Evolutionary conservation across 2,113 vertebrate genomes (phyloP).

Genomic region (Patagioenas fasciata): DNA sequence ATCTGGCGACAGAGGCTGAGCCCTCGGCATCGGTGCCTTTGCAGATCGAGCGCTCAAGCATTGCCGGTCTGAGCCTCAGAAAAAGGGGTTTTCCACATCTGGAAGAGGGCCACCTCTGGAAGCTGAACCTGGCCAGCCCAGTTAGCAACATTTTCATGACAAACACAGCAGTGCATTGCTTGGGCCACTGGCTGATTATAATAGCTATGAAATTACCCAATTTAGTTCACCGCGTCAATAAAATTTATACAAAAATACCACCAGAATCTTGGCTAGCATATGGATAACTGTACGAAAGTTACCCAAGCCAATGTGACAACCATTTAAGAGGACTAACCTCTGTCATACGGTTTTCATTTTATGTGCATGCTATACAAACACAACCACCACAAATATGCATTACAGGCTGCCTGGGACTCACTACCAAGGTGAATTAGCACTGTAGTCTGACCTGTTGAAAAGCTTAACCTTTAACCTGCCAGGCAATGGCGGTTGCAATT

Average conservation of each 20-base stretch:
- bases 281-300: constrained; percentile 39
- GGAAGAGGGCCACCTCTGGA: constrained; percentile 6
- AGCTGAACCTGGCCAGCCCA: constrained; percentile 29
- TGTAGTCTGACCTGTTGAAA: constrained; percentile 66
- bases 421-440: constrained; percentile 67
- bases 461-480: constrained; percentile 64
- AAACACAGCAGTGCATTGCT: constrained; percentile 30
- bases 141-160: constrained; percentile 32
- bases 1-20: background rate
- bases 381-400: constrained; percentile 58
- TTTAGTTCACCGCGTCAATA: constrained; percentile 56
- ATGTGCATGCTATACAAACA: constrained; percentile 42
- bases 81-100: constrained; percentile 9
- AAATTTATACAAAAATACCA: constrained; percentile 43
- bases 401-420: constrained; percentile 59
- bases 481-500: constrained; percentile 61
- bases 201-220: constrained; percentile 60
- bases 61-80: background rate
- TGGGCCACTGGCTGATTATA: constrained; percentile 47
- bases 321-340: constrained; percentile 63
- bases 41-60: background rate
- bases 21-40: background rate
- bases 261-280: constrained; percentile 46
- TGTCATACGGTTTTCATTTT: constrained; percentile 72
- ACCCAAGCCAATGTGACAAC: constrained; percentile 56